Evolutionary conservation across 2,888 invertebrate species (phyloP).

Genomic region (Meliscaeva auricollis): DNA sequence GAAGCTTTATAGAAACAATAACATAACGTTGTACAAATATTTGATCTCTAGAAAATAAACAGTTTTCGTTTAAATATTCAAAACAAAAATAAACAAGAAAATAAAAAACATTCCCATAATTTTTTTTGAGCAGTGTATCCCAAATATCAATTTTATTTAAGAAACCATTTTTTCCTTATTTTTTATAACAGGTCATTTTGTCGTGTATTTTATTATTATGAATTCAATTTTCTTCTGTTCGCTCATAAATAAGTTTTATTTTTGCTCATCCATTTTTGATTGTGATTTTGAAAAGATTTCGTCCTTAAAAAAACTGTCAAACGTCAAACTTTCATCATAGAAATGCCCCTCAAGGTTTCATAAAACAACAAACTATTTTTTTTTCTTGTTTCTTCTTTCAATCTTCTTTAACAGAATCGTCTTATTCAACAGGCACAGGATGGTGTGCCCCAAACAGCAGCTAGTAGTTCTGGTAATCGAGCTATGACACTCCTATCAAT

Average conservation of each 20-base stretch:
- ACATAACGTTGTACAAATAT: no score
- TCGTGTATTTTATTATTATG: background rate
- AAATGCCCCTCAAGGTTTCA: background rate
- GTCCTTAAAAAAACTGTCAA: background rate
- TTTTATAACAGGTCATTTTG: background rate
- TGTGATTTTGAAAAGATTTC: background rate
- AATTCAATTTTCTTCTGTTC: background rate
- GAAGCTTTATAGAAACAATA: no score
- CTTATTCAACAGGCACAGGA: slow-evolving; percentile 83
- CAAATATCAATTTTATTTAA: no score
- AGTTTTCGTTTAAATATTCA: background rate
- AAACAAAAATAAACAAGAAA: background rate
- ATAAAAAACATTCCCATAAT: no score
- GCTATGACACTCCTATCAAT: slow-evolving; percentile 83
- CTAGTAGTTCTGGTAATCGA: slow-evolving; percentile 83
- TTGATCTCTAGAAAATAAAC: no score
- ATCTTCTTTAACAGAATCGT: slow-evolving; percentile 80
- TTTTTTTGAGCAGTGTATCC: slow-evolving; percentile 18
- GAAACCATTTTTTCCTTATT: slow-evolving; percentile 12
- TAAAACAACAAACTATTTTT: slow-evolving; percentile 4
- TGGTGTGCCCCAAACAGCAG: slow-evolving; percentile 82
- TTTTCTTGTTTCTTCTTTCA: slow-evolving; percentile 30
- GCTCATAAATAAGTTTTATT: background rate
- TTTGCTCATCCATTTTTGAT: slow-evolving; percentile 6
- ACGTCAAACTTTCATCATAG: background rate